Evolutionary conservation across 2,113 vertebrate genomes (phyloP).

Genomic region (Lipotes vexillifer): DNA sequence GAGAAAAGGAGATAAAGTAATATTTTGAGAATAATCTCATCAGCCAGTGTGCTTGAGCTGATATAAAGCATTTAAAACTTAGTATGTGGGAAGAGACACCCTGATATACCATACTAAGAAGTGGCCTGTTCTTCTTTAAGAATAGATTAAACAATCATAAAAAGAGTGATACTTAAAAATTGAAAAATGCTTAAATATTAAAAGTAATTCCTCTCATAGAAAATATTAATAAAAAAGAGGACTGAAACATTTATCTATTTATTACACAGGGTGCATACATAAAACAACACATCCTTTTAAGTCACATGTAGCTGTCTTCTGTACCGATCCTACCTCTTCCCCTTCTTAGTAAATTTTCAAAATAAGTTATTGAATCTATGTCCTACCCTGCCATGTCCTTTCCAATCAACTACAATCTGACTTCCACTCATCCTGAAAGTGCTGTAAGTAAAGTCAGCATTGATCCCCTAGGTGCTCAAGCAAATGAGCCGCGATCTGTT

Average conservation of each 20-base stretch:
- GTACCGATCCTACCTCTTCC: background rate
- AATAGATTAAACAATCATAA: conserved; percentile 60
- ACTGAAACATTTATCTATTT: conserved; percentile 39
- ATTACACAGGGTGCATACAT: background rate
- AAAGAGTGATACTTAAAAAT: conserved; percentile 57
- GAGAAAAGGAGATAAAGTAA: background rate
- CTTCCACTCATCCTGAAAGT: background rate
- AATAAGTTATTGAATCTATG: background rate
- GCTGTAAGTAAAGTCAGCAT: background rate
- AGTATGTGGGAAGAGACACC: background rate
- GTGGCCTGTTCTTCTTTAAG: background rate
- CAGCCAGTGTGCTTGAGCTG: background rate
- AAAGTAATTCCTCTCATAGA: conserved; percentile 56
- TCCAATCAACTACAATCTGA: background rate
- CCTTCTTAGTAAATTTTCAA: background rate
- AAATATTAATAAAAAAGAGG: conserved; percentile 42
- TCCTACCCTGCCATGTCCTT: background rate
- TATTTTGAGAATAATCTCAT: conserved; percentile 9
- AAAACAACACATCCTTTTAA: background rate
- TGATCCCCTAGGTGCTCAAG: background rate
- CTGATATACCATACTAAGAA: background rate
- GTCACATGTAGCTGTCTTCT: background rate
- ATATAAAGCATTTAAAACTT: background rate
- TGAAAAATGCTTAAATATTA: conserved; percentile 67
- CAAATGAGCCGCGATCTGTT: background rate